Evolutionary conservation across 2,113 vertebrate genomes (phyloP).

Genomic region (Budorcas taxicolor): DNA sequence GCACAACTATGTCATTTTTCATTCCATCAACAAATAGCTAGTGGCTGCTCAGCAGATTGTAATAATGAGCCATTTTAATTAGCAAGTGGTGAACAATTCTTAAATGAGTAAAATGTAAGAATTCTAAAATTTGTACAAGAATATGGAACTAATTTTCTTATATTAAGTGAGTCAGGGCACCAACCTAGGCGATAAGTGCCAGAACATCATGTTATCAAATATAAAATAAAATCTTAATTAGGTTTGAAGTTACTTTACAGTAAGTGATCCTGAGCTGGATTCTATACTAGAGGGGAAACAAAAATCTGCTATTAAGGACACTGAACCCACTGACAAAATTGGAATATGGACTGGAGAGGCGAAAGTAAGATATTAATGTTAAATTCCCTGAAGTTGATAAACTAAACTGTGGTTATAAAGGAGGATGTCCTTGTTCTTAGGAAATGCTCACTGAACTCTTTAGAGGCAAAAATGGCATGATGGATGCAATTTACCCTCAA

Average conservation of each 20-base stretch:
- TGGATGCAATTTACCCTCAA: neutral
- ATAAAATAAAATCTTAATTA: neutral
- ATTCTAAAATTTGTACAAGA: neutral
- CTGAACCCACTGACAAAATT: neutral
- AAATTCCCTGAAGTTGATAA: neutral
- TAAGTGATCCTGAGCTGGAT: neutral
- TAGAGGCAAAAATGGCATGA: neutral
- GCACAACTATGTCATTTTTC: fast-evolving
- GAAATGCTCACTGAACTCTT: neutral
- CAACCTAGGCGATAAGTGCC: neutral
- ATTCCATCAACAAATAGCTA: neutral
- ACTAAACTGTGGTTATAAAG: neutral
- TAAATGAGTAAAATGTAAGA: neutral
- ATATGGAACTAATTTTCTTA: neutral
- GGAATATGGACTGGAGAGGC: neutral
- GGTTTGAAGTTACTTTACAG: neutral
- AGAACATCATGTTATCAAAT: neutral
- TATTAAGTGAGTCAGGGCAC: neutral
- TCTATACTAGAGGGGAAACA: neutral
- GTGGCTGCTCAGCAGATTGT: neutral
- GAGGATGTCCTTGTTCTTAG: neutral
- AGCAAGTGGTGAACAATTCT: neutral
- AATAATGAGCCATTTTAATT: neutral
- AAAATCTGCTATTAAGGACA: neutral
- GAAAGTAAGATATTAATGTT: no score